Evolutionary conservation across 2,113 vertebrate genomes (phyloP).

Genomic region (Herpetotheres cachinnans): DNA sequence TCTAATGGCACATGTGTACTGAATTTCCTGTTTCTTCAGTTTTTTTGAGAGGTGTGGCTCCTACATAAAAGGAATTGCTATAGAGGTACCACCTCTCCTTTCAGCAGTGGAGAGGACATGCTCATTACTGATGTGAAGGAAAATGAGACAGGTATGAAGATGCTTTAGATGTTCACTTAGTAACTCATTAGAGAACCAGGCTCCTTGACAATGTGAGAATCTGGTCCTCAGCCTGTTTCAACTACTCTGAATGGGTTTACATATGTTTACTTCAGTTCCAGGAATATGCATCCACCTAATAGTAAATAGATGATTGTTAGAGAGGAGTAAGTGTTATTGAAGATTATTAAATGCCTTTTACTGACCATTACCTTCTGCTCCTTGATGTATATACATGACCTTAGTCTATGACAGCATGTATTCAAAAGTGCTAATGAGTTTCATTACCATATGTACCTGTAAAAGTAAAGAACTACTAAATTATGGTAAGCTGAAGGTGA

Average conservation of each 20-base stretch:
- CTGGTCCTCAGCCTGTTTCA: background rate
- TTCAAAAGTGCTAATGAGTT: background rate
- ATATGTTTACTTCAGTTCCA: background rate
- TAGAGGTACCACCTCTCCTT: background rate
- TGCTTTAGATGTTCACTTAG: background rate
- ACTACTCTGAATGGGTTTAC: background rate
- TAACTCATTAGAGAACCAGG: background rate
- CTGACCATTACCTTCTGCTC: background rate
- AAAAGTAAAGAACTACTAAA: background rate
- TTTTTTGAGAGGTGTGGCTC: background rate
- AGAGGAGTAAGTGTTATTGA: background rate
- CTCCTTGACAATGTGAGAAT: background rate
- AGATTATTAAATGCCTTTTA: background rate
- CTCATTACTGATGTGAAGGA: background rate
- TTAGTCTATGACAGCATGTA: background rate
- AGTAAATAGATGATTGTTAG: background rate
- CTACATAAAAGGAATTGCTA: background rate
- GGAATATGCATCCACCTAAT: background rate
- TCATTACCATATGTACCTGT: background rate
- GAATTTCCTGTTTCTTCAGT: background rate
- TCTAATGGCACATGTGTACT: rapidly evolving
- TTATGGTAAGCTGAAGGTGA: background rate
- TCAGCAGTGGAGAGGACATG: background rate
- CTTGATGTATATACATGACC: background rate
- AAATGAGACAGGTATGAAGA: background rate